Evolutionary conservation across 92 coral and sea anemone species (phyloP), one percentile per base, ranked within the genome.

Genomic region (Porites evermanni): DNA sequence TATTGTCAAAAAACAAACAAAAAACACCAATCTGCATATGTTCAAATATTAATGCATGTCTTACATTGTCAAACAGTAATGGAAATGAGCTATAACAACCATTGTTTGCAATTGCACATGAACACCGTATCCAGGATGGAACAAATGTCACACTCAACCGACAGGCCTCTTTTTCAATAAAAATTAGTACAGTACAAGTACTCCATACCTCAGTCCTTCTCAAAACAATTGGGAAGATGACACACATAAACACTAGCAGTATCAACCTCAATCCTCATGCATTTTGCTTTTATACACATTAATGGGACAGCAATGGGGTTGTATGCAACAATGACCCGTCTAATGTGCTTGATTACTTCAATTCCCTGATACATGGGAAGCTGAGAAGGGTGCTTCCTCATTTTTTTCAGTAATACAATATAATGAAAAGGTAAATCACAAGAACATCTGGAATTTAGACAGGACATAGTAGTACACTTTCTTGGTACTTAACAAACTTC

Each of bases 221-320:
- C 87, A 83, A 72, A 83, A 6, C 69, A 59, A 68, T 83, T 83
- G 20, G 87, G 79, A 18, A 83, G 16, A 38, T 81, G 79, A 70
- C 87, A 83, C 69, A 83, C 66, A 83, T n/a, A 83, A 1, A 83
- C 78, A 23, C 29, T 32, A 6, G 4, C 80, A 16, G 44, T 11
- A 32, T 83, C 87, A 59, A 83, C 8, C 8, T 81, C 86, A 69
- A 81, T 69, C 47, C 86, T 81, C 78, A 81, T 81, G 51, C 86
- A 74, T 74, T 74, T 53, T 38, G 18, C 32, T 53, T 74, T 74
- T 4, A 53, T 52, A 23, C 38, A 74, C 7, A 72, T 32, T 14
- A 83, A 53, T 4, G 87, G 87, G 10, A 83, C 50, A 21, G 77
- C 53, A 53, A 70, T 65, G 17, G 32, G 18, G 19, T 83, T 26